Base-by-base conservation (phyloP, 2,888 invertebrate species). In the Pollenia angustigena region DNA sequence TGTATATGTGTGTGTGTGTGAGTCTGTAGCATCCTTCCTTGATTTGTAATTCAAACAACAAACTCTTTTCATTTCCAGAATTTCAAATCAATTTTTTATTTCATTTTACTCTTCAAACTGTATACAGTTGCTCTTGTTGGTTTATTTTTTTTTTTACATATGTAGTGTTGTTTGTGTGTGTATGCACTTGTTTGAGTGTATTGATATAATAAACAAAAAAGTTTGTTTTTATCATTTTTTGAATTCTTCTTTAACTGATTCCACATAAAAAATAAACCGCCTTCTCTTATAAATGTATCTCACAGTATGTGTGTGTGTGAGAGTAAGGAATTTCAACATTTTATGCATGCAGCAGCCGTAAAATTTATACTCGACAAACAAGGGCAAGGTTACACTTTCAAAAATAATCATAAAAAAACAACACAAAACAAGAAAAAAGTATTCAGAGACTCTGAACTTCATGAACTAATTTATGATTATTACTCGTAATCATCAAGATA, bases 381-480 rank as follows among this genome's bases (percentile, higher is more conserved):
- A 92, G 92, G 92, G 90, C 92, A 92, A 92, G 92, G 92, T 92
- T 92, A 92, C 90, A 87, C 87, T 87, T 87, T 81, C 78, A 64
- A 87, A 87, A 85, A 87, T 71, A 62, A 75, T 82, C 60, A 85
- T 75, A 79, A 87, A 85, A 72, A 84, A 74, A 40, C 54, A 81
- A 44, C 52, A 68, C 18, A 75, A 62, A 54, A 75, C 40, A 76
- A 58, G 40, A 54, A 79, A 68, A 69, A 62, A 56, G 11, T 44
- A 54, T 46, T 44, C 46, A 71, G 40, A 48, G 69, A 69, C 71
- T 86, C 88, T 72, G 88, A 88, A 86, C 89, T 90, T 91, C 90
- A 90, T 91, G 91, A 92, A 91, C 91, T 91, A 91, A 91, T 91
- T 91, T 91, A 91, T 91, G 92, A 91, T 92, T 91, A 91, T 91